Percentiles rank a stretch among this genome's conserved stretches.
These are phyloP conservation scores for Thamnaconus septentrionalis DNA, from an alignment of 2,113 vertebrate genomes.

Conservation along the genomic window DNA sequence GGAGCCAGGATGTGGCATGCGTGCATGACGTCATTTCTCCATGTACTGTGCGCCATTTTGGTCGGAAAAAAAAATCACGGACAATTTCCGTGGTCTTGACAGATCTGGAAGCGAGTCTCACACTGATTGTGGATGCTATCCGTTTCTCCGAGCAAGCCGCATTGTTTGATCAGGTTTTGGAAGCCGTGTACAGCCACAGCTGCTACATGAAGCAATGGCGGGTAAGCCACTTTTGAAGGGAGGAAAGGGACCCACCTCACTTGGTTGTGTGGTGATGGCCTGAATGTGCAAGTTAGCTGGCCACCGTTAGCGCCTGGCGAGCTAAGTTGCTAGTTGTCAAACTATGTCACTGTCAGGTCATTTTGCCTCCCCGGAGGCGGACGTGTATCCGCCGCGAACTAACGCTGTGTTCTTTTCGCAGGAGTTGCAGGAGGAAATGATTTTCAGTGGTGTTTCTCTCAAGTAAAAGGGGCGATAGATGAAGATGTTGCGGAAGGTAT, in stretches of 20 bases:
- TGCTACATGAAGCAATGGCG: constrained; percentile 79
- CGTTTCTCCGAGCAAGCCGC: constrained; percentile 49
- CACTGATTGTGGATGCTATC: constrained; percentile 70
- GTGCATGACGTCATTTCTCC: constrained; percentile 75
- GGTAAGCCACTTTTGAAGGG: constrained; percentile 65
- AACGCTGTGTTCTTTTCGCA: constrained; percentile 44
- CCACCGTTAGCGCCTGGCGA: constrained; percentile 47
- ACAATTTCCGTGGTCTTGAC: constrained; percentile 78
- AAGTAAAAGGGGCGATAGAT: constrained; percentile 78
- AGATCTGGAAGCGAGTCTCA: constrained; percentile 69
- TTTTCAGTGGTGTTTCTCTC: constrained; percentile 77
- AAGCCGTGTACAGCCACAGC: constrained; percentile 62
- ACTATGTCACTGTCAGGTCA: constrained; percentile 60
- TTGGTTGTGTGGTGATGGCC: constrained; percentile 68
- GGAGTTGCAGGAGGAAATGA: constrained; percentile 76
- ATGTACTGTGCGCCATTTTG: constrained; percentile 78
- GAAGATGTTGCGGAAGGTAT: constrained; percentile 78
- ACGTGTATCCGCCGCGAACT: constrained; percentile 2
- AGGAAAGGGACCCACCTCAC: constrained; percentile 59
- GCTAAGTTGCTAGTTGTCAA: constrained; percentile 69
- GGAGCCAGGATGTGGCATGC: constrained; percentile 71
- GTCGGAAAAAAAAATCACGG: constrained; percentile 73
- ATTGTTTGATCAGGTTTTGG: constrained; percentile 49
- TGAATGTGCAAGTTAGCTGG: constrained; percentile 64
- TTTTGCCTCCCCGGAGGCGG: background rate